These are phyloP conservation scores for Propithecus perrieri DNA, from an alignment of 2,797 vertebrate species.

Conservation along the genomic window DNA sequence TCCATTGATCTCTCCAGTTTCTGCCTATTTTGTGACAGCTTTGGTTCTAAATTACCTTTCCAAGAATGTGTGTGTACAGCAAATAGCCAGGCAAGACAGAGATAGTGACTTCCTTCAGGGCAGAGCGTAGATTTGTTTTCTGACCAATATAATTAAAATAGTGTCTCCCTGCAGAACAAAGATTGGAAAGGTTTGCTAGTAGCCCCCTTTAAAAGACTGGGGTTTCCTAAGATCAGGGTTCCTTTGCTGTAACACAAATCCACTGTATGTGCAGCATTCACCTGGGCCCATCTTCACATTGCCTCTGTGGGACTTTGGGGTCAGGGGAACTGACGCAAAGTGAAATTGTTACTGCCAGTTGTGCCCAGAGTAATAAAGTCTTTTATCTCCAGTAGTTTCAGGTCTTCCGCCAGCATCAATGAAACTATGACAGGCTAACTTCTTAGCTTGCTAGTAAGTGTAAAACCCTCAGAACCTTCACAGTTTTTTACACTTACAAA, in stretches of 20 bases:
- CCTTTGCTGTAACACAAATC: not conserved
- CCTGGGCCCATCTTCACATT: not conserved
- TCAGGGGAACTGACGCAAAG: not conserved
- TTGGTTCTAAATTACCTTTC: constrained; percentile 25
- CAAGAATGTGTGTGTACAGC: not conserved
- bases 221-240: not conserved
- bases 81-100: not conserved
- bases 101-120: not conserved
- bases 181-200: not conserved
- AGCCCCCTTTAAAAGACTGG: not conserved
- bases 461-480: not conserved
- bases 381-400: not conserved
- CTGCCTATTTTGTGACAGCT: not conserved
- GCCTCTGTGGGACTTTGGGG: not conserved
- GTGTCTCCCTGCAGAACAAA: not conserved
- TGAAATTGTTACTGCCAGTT: not conserved
- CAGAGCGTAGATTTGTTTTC: not conserved
- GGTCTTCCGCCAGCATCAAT: not conserved
- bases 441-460: not conserved
- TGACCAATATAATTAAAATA: not conserved
- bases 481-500: not conserved
- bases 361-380: not conserved
- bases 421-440: not conserved
- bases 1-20: not conserved
- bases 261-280: not conserved